These are phyloP conservation scores for Willowsia nigromaculata DNA, from an alignment of 2,888 invertebrate genomes.

Conservation along the genomic window DNA sequence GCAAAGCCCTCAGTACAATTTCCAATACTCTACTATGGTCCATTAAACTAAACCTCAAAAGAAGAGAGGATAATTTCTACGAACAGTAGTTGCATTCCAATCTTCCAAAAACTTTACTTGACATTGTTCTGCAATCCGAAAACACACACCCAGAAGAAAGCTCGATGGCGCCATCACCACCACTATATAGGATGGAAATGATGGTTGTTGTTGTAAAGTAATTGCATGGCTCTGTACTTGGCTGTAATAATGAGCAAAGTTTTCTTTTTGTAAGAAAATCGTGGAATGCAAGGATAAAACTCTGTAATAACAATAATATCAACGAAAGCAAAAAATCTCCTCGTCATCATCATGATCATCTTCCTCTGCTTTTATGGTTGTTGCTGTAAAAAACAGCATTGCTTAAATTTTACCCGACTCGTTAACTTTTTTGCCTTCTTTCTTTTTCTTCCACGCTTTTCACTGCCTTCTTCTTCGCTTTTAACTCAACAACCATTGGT, in stretches of 20 bases:
- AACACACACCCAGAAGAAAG: neutral
- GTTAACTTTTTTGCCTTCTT: neutral
- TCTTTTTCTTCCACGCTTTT: neutral
- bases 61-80: neutral
- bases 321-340: neutral
- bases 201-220: neutral
- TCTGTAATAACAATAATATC: neutral
- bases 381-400: neutral
- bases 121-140: neutral
- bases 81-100: neutral
- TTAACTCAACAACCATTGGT: neutral
- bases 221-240: neutral
- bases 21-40: neutral
- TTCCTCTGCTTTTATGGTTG: neutral
- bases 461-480: neutral
- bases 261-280: neutral
- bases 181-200: neutral
- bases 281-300: neutral
- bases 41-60: neutral
- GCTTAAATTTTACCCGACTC: neutral
- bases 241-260: neutral
- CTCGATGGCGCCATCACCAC: neutral
- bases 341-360: conserved; percentile 1
- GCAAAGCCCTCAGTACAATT: neutral
- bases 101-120: neutral